Base-by-base conservation (phyloP, 2,113 vertebrate species). In the Chlamydotis undulata region DNA sequence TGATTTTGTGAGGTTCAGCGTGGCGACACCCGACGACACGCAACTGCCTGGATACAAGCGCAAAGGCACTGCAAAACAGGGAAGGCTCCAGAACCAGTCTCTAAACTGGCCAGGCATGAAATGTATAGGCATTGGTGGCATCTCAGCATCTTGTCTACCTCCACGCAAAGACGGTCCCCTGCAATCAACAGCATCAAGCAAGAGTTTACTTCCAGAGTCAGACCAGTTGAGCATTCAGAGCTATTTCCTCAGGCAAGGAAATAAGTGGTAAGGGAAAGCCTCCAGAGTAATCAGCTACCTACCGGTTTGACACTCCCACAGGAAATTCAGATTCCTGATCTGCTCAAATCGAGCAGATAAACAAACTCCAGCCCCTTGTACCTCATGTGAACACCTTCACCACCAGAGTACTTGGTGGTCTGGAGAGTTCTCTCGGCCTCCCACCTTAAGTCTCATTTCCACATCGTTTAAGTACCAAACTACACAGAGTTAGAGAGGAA, bases 71-170 rank as follows among this genome's bases (percentile, higher is more conserved):
- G 5, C 37, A 75, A 4, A 28, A 53, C 6, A 68, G 37, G 22
- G 39, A 45, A 80, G 10, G 28, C 12, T 50, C 50, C 55, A 95
- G 41, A 80, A 80, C 16, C 41, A 75, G 14, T 22, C 56, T 80
- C 45, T 69, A 52, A 64, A 35, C 37, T 12, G 28, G 31, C 18
- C 57, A 76, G 19, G 4, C 18, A 18, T 7, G 7, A 93, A 86
- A 28, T 0, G 3, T 2, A 23, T 1, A n/a, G 50, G 23, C 12
- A n/a, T 6, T 15, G 37, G 35, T 25, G 28, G 15, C 35, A 74
- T 49, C 56, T 74, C 50, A 93, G 59, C 33, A 35, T 39, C 28
- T 21, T 56, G 31, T 6, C 49, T 29, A 5, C 14, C 53, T 68
- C n/a, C 12, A 22, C 41, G 25, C 21, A 59, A 47, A 59, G 55